phyloP scores from a whole-genome alignment of 2,797 vertebrate species.

The Cyclura pinguis region DNA sequence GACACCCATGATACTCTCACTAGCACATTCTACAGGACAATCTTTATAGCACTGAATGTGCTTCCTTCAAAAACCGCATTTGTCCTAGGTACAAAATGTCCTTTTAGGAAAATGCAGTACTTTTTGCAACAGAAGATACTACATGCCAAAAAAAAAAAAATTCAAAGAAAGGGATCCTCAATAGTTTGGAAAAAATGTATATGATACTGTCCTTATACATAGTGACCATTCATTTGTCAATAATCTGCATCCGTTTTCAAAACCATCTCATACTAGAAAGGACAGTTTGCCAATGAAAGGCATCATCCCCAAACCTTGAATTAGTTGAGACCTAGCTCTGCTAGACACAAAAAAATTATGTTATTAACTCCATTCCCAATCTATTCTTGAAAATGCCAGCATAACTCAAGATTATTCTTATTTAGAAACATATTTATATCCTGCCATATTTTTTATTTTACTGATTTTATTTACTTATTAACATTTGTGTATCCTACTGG shows the following conservation, averaged over 20 bases:
- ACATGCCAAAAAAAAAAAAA: background rate
- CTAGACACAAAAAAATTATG: background rate
- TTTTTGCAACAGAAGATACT: background rate
- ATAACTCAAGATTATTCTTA: background rate
- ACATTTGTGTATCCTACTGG: no score
- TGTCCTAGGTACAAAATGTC: background rate
- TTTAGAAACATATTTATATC: no score
- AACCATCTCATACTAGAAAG: background rate
- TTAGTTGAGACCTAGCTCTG: background rate
- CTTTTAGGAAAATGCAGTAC: slow-evolving; percentile 5
- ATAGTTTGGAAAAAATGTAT: background rate
- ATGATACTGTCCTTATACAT: background rate
- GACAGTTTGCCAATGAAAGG: background rate
- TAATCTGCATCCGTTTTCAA: background rate
- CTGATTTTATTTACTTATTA: no score
- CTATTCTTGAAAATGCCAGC: background rate
- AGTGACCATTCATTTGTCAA: background rate
- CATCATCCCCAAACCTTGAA: background rate
- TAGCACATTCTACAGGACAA: background rate
- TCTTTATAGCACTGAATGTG: background rate
- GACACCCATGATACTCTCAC: background rate
- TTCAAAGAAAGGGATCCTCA: background rate
- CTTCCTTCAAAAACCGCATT: background rate
- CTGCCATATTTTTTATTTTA: no score
- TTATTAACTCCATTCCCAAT: background rate